Evolutionary conservation across 2,113 vertebrate genomes (phyloP).

Genomic region (Tautogolabrus adspersus): DNA sequence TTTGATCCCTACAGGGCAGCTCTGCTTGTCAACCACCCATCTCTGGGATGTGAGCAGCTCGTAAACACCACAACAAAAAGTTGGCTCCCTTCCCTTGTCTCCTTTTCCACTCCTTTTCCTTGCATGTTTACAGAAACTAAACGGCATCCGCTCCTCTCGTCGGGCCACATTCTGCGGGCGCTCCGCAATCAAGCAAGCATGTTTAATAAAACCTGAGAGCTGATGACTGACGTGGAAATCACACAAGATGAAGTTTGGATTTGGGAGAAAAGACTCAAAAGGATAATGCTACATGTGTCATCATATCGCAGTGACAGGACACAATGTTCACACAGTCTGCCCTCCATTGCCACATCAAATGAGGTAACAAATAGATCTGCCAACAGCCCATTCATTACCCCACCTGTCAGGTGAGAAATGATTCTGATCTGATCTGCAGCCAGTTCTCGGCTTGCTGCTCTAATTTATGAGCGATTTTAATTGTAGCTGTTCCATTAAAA

Average conservation of each 20-base stretch:
- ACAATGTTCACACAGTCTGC: constrained; percentile 37
- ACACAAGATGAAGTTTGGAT: constrained; percentile 8
- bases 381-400: constrained; percentile 37
- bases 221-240: constrained; percentile 3
- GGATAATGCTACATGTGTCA: constrained; percentile 20
- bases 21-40: constrained; percentile 52
- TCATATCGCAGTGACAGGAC: constrained; percentile 28
- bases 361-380: constrained; percentile 44
- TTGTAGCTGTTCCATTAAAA: constrained; percentile 18
- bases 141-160: neutral
- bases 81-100: neutral
- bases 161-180: neutral
- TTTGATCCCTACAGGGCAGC: constrained; percentile 68
- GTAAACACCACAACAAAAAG: constrained; percentile 45
- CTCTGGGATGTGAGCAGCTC: constrained; percentile 34
- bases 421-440: constrained; percentile 64
- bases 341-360: constrained; percentile 44
- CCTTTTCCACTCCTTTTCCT: neutral
- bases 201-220: constrained; percentile 1
- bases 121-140: constrained; percentile 17
- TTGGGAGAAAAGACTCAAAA: neutral
- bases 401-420: constrained; percentile 44
- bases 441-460: constrained; percentile 47
- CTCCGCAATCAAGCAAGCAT: neutral
- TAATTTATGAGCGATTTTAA: constrained; percentile 57